Evolutionary conservation across 2,797 vertebrate genomes (phyloP), one percentile per base, ranked within the genome.

Genomic region (Huso huso): DNA sequence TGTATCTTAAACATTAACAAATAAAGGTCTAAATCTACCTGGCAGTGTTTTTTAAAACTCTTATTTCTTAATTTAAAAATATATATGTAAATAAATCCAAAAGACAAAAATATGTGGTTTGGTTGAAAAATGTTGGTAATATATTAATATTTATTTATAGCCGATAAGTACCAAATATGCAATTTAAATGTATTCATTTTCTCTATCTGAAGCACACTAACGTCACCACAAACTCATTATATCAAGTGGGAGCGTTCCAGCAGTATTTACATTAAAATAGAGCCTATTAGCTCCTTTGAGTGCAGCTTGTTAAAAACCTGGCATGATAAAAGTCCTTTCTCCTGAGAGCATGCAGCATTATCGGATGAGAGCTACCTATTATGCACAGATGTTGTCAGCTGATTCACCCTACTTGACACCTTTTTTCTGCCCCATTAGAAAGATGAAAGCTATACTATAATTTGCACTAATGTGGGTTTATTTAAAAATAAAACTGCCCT

Each of bases 111-210:
- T 37, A 37, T 37, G 37, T 37, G 37, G 37, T 37, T 37, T 37
- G 3, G 37, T 37, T 37, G 37, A 37, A 37, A 4, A 37, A 37
- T 37, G 37, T 37, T 37, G 37, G 37, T 37, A 37, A 37, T 37
- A 37, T 37, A 37, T 37, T 37, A 37, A 37, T 37, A 37, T 37
- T 37, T 37, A 37, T 37, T 37, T 37, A 37, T 37, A 37, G 37
- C 4, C 5, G 68, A 63, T 68, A 51, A 66, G 68, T 65, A 60
- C 37, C 51, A 69, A 70, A 69, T 49, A 75, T 71, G 57, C 11
- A 49, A 10, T 66, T 55, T 59, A 75, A 65, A 65, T 69, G 69
- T 63, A 74, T 68, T 61, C 13, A n/a, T 12, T n/a, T 37, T 13
- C 23, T 52, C 50, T 11, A 53, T 37, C 62, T 70, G 12, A 59